Evolutionary conservation across 2,113 vertebrate genomes (phyloP).

Genomic region (Megaleporinus macrocephalus): DNA sequence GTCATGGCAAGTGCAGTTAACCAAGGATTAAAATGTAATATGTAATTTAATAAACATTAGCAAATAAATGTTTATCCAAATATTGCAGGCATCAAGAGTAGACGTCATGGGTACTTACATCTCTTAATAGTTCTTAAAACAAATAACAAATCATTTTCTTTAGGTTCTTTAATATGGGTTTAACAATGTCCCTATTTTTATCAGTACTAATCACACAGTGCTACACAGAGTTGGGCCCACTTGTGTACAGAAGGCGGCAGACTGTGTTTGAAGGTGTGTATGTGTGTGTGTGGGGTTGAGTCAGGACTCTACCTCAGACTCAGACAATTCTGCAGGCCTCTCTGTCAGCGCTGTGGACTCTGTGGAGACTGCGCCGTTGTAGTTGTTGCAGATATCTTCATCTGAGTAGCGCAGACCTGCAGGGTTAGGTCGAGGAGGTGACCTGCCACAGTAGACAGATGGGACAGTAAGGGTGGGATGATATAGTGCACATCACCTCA

Average conservation of each 20-base stretch:
- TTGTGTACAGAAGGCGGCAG: neutral
- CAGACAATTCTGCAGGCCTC: slow-evolving; percentile 87
- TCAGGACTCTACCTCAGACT: slow-evolving; percentile 85
- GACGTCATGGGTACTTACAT: no score
- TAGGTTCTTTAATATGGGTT: no score
- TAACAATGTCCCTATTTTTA: no score
- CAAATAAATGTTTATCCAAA: no score
- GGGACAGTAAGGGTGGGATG: neutral
- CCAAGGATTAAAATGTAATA: no score
- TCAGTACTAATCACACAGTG: no score
- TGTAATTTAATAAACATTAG: no score
- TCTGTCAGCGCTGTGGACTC: slow-evolving; percentile 87
- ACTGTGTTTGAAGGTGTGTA: neutral
- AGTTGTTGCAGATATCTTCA: slow-evolving; percentile 93
- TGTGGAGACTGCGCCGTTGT: slow-evolving; percentile 86
- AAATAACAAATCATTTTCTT: no score
- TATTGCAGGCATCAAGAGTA: no score
- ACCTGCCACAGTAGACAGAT: slow-evolving; percentile 71
- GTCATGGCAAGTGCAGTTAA: no score
- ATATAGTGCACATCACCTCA: neutral
- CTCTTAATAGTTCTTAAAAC: no score
- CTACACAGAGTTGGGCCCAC: neutral
- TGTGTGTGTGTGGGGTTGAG: neutral
- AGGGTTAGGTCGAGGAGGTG: slow-evolving; percentile 93
- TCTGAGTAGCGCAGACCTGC: slow-evolving; percentile 94